Conservation (phyloP, 2,797 vertebrate genomes). For the Pipistrellus kuhlii region DNA sequence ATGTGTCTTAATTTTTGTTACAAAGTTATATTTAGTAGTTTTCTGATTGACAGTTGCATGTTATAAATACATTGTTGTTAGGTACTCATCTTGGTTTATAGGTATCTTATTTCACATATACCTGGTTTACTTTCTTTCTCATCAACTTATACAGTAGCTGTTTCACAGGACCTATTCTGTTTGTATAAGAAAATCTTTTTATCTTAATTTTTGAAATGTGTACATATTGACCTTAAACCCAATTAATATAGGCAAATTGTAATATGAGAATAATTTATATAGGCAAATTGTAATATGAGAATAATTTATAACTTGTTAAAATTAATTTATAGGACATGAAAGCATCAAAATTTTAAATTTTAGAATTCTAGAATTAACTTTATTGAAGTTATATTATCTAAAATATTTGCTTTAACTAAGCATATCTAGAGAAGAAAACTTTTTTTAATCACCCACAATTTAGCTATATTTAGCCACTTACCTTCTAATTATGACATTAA, state of each 20-base stretch:
- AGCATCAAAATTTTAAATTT: slow-evolving; percentile 47
- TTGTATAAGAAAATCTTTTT: slow-evolving; percentile 49
- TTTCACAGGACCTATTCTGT: slow-evolving; percentile 20
- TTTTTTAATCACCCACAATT: not conserved
- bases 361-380: slow-evolving; percentile 32
- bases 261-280: not conserved
- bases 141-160: not conserved
- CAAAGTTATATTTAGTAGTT: slow-evolving; percentile 45
- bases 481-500: not conserved
- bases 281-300: slow-evolving; percentile 16
- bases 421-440: slow-evolving; percentile 21
- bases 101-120: slow-evolving; percentile 30
- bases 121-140: not conserved
- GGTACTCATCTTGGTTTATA: not conserved
- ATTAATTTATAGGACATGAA: slow-evolving; percentile 28
- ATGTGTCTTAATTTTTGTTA: slow-evolving; percentile 30
- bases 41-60: slow-evolving; percentile 30
- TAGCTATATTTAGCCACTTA: not conserved
- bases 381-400: slow-evolving; percentile 36
- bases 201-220: slow-evolving; percentile 21
- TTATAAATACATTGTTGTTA: not conserved
- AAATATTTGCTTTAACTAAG: slow-evolving; percentile 27
- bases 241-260: slow-evolving; percentile 21
- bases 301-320: slow-evolving; percentile 53
- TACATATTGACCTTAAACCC: not conserved